Percentiles rank a stretch among this genome's conserved stretches.
phyloP scores from a whole-genome alignment of 1,140 invertebrate species.

The Leptestheria dahalacensis region DNA sequence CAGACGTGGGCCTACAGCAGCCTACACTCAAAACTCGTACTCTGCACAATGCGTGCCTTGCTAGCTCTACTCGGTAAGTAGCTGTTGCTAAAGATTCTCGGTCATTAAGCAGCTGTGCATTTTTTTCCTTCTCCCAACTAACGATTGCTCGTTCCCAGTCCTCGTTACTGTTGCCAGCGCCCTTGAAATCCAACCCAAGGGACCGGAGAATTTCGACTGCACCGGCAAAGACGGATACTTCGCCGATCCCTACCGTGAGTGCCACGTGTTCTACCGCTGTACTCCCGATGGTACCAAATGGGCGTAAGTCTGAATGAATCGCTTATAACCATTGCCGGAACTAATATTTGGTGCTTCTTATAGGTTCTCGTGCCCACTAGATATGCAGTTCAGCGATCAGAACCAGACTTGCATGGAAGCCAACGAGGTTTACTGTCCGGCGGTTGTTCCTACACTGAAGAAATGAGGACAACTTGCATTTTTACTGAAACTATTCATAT shows the following conservation, averaged over 20 bases:
- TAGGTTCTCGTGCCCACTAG: slow-evolving; percentile 1
- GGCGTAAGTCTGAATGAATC: slow-evolving; percentile 14
- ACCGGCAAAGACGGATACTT: slow-evolving; percentile 13
- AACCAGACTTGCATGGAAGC: slow-evolving; percentile 1
- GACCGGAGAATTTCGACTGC: slow-evolving; percentile 11
- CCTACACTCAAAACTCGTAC: too few relatives aligned
- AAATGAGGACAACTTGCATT: too few relatives aligned
- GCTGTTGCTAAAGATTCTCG: neutral
- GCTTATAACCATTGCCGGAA: neutral
- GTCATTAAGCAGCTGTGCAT: too few relatives aligned
- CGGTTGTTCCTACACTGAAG: neutral
- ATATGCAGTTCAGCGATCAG: neutral
- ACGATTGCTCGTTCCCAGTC: neutral
- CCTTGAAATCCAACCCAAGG: neutral
- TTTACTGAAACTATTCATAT: too few relatives aligned
- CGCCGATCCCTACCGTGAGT: slow-evolving; percentile 8
- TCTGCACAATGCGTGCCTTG: neutral
- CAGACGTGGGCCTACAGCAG: too few relatives aligned
- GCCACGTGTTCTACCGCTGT: slow-evolving; percentile 11
- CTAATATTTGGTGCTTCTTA: neutral
- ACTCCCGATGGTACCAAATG: slow-evolving; percentile 11
- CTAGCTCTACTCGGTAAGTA: neutral
- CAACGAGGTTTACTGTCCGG: neutral
- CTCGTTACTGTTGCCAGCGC: neutral
- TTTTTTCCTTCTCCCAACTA: too few relatives aligned